phyloP scores from a whole-genome alignment of 2,888 invertebrate species.

The Aphodius granarius region DNA sequence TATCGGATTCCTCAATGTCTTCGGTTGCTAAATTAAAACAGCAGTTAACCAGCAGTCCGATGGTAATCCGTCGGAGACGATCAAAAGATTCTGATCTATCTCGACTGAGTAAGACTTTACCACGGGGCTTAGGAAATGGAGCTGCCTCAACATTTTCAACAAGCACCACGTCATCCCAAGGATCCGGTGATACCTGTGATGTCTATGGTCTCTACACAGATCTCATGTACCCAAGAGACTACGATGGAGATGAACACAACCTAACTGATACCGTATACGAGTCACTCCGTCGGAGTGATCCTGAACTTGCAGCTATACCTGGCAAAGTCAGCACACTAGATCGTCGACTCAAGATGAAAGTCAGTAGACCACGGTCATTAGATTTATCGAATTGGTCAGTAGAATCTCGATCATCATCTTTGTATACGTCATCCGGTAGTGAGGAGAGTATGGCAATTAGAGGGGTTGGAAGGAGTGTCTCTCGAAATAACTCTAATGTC shows the following conservation, averaged over 20 bases:
- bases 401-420: conserved; percentile 78
- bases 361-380: conserved; percentile 77
- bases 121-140: conserved; percentile 70
- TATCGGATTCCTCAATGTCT: conserved; percentile 62
- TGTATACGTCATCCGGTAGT: conserved; percentile 84
- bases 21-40: conserved; percentile 61
- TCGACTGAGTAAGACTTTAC: conserved; percentile 77
- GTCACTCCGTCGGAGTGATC: conserved; percentile 77
- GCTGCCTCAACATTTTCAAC: conserved; percentile 58
- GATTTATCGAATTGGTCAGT: conserved; percentile 89
- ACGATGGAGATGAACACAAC: conserved; percentile 76
- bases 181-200: conserved; percentile 72
- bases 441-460: conserved; percentile 79
- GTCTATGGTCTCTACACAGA: conserved; percentile 90
- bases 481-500: conserved; percentile 75
- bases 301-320: conserved; percentile 81
- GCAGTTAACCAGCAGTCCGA: conserved; percentile 65
- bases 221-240: conserved; percentile 85
- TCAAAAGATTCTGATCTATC: conserved; percentile 62
- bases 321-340: conserved; percentile 82
- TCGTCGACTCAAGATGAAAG: conserved; percentile 78
- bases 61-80: conserved; percentile 62
- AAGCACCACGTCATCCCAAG: conserved; percentile 61
- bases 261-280: conserved; percentile 75
- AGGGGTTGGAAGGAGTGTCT: conserved; percentile 64